Evolutionary conservation across 1,140 invertebrate species (phyloP).

Genomic region (Rhynchophorus ferrugineus): DNA sequence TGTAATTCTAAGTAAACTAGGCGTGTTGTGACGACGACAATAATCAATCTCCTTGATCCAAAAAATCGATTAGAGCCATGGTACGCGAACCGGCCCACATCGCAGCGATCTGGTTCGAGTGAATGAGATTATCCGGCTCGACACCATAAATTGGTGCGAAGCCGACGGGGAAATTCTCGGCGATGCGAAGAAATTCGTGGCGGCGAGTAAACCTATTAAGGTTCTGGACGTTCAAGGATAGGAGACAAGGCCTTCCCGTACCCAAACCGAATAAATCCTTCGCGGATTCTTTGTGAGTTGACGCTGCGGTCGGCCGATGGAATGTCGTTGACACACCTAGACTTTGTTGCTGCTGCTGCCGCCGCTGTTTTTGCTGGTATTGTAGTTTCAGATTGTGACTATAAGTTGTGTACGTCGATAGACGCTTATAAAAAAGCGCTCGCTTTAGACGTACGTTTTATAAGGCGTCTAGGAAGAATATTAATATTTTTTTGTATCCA

Average conservation of each 20-base stretch:
- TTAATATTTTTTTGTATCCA: no score
- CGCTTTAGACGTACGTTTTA: neutral
- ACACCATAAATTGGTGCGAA: no score
- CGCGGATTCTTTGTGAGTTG: neutral
- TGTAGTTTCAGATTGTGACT: neutral
- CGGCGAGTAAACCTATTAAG: no score
- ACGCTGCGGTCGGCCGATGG: neutral
- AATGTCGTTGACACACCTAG: neutral
- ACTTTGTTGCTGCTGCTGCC: no score
- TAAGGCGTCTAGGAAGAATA: no score
- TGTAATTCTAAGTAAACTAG: no score
- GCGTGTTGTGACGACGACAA: no score
- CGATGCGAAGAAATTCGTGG: no score
- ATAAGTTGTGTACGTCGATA: neutral
- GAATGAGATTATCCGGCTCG: neutral
- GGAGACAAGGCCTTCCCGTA: neutral
- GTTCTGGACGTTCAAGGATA: neutral
- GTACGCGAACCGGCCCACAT: neutral
- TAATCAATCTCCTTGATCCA: slow-evolving; percentile 5
- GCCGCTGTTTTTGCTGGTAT: neutral
- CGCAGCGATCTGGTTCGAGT: slow-evolving; percentile 1
- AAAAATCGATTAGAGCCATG: neutral
- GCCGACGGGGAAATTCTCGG: no score
- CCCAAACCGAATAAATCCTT: neutral
- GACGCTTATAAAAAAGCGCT: neutral